phyloP scores from a whole-genome alignment of 1,140 invertebrate genomes.

The Macrotrachela quadricornifera region DNA sequence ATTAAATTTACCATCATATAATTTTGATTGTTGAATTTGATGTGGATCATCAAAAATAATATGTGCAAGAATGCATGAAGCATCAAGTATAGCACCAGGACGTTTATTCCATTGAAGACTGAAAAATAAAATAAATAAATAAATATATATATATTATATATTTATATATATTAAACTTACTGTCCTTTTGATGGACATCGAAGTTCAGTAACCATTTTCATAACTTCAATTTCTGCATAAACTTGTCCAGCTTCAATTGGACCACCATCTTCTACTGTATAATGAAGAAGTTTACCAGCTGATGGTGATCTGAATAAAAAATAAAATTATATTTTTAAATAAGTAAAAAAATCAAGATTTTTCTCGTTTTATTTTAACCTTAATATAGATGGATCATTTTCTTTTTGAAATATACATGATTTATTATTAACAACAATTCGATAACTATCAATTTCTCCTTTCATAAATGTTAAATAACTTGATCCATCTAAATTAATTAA shows the following conservation, averaged over 20 bases:
- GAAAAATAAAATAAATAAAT: no score
- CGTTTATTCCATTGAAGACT: slow-evolving; percentile 36
- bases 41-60: slow-evolving; percentile 74
- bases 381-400: slow-evolving; percentile 77
- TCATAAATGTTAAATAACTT: slow-evolving; percentile 87
- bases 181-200: slow-evolving; percentile 38
- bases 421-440: slow-evolving; percentile 90
- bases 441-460: slow-evolving; percentile 87
- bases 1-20: slow-evolving; percentile 13
- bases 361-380: no score
- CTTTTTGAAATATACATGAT: slow-evolving; percentile 91
- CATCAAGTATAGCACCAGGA: slow-evolving; percentile 79
- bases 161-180: slow-evolving; percentile 15
- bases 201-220: slow-evolving; percentile 99
- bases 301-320: slow-evolving; percentile 47
- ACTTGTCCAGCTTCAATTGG: slow-evolving; percentile 70
- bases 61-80: slow-evolving; percentile 64
- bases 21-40: slow-evolving; percentile 44
- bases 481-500: slow-evolving; percentile 72
- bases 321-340: no score
- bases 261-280: slow-evolving; percentile 74
- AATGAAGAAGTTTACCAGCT: slow-evolving; percentile 79
- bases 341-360: no score
- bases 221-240: slow-evolving; percentile 93
- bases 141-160: no score